These are phyloP conservation scores for Struthidea cinerea DNA, from an alignment of 2,113 vertebrate genomes.

Conservation along the genomic window DNA sequence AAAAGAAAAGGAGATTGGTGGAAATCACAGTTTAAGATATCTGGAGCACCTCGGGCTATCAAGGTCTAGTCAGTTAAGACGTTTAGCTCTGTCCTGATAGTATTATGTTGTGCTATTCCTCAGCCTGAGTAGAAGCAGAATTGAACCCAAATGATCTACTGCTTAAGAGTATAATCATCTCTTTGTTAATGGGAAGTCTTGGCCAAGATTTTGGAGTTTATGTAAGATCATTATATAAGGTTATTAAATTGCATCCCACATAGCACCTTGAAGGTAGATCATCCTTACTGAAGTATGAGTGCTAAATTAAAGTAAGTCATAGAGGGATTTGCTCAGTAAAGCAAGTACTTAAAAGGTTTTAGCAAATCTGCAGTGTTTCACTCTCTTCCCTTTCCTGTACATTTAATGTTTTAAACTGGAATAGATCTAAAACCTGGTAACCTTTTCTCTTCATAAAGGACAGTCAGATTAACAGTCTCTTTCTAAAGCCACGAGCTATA, in stretches of 20 bases:
- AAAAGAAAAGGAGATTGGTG: neutral
- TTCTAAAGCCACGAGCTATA: neutral
- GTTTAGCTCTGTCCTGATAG: neutral
- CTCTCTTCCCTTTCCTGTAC: neutral
- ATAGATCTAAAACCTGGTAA: neutral
- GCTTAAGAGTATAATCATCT: conserved; percentile 15
- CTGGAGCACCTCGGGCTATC: neutral
- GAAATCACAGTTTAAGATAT: neutral
- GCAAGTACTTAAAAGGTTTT: neutral
- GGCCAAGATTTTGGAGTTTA: conserved; percentile 39
- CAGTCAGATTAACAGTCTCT: neutral
- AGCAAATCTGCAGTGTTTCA: neutral
- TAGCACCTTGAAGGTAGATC: neutral
- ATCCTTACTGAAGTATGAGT: neutral
- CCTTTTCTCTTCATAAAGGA: neutral
- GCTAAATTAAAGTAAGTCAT: neutral
- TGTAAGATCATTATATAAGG: conserved; percentile 40
- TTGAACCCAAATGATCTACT: neutral
- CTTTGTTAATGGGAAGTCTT: conserved; percentile 9
- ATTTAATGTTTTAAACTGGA: neutral
- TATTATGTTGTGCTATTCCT: neutral
- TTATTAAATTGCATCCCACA: conserved; percentile 35
- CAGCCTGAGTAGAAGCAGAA: neutral
- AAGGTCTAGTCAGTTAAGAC: neutral
- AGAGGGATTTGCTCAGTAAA: neutral